These are phyloP conservation scores for Lordiphosa stackelbergi DNA, from an alignment of 1,140 invertebrate species.

Conservation along the genomic window DNA sequence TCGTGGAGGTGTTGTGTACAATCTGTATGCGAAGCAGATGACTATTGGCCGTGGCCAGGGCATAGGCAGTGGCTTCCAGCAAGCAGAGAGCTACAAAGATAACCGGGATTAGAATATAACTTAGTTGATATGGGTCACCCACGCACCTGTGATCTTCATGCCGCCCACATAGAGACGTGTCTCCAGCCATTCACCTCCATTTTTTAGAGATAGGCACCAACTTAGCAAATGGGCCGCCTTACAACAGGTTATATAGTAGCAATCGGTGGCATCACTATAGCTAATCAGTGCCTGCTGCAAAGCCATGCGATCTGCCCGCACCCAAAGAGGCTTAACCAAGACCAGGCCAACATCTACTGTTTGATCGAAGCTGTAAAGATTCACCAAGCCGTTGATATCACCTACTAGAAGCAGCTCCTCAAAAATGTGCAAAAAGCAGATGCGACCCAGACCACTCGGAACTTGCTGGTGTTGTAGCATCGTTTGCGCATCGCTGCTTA, in stretches of 20 bases:
- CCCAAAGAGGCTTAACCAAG: conserved; percentile 43
- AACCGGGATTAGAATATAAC: neutral
- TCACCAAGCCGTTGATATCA: conserved; percentile 28
- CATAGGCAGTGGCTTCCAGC: conserved; percentile 11
- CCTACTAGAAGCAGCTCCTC: conserved; percentile 49
- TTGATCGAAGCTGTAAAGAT: conserved; percentile 26
- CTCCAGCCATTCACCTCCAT: conserved; percentile 19
- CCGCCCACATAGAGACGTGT: conserved; percentile 43
- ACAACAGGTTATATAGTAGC: conserved; percentile 47
- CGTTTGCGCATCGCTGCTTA: conserved; percentile 9
- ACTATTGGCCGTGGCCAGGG: conserved; percentile 22
- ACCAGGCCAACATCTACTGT: neutral
- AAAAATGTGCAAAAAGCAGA: conserved; percentile 31
- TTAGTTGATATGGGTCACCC: too few relatives aligned
- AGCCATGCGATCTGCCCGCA: conserved; percentile 46
- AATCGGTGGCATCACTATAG: conserved; percentile 5
- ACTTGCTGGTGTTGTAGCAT: conserved; percentile 16
- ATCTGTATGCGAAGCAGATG: conserved; percentile 20
- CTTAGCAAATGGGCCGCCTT: conserved; percentile 54
- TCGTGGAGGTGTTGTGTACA: conserved; percentile 23
- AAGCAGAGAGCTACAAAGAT: conserved; percentile 10
- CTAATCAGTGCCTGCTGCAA: conserved; percentile 42
- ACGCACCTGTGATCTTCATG: conserved; percentile 54
- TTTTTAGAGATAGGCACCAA: conserved; percentile 26
- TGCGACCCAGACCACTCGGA: conserved; percentile 40